These are phyloP conservation scores for Idris sp. DNA, from an alignment of 1,140 invertebrate species.

Conservation along the genomic window DNA sequence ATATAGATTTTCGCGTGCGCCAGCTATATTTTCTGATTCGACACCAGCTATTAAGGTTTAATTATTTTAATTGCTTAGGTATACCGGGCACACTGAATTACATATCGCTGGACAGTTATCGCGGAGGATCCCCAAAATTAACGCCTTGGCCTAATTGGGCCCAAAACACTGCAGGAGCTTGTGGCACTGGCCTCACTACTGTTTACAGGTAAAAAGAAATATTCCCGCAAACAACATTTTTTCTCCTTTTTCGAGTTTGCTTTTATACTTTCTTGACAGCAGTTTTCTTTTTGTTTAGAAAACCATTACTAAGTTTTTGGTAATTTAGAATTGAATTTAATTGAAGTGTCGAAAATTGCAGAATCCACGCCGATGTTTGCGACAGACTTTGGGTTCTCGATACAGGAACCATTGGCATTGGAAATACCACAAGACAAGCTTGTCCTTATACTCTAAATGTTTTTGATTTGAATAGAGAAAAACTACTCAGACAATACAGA, in stretches of 20 bases:
- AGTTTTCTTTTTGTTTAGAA: too few species aligned
- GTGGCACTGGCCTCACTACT: slow-evolving; percentile 85
- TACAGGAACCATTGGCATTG: slow-evolving; percentile 88
- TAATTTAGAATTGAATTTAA: too few species aligned
- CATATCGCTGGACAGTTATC: slow-evolving; percentile 82
- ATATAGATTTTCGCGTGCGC: slow-evolving; percentile 56
- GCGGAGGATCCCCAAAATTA: slow-evolving; percentile 83
- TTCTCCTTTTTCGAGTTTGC: too few species aligned
- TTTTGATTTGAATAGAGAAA: slow-evolving; percentile 86
- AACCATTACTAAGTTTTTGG: too few species aligned
- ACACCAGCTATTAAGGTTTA: slow-evolving; percentile 56
- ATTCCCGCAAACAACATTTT: too few species aligned
- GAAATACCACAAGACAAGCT: slow-evolving; percentile 84
- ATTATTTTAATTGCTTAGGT: slow-evolving; percentile 78
- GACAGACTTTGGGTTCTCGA: slow-evolving; percentile 89
- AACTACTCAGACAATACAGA: slow-evolving; percentile 83
- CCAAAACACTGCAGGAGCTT: slow-evolving; percentile 86
- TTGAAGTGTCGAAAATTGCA: too few species aligned
- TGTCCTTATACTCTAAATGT: slow-evolving; percentile 87
- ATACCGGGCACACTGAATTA: slow-evolving; percentile 90
- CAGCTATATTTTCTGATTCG: slow-evolving; percentile 58
- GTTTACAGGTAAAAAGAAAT: slow-evolving; percentile 80
- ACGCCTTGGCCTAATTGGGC: slow-evolving; percentile 87
- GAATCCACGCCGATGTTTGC: slow-evolving; percentile 84
- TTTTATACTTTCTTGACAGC: not conserved